phyloP scores from a whole-genome alignment of 2,888 invertebrate genomes.

The Hemaris fuciformis region DNA sequence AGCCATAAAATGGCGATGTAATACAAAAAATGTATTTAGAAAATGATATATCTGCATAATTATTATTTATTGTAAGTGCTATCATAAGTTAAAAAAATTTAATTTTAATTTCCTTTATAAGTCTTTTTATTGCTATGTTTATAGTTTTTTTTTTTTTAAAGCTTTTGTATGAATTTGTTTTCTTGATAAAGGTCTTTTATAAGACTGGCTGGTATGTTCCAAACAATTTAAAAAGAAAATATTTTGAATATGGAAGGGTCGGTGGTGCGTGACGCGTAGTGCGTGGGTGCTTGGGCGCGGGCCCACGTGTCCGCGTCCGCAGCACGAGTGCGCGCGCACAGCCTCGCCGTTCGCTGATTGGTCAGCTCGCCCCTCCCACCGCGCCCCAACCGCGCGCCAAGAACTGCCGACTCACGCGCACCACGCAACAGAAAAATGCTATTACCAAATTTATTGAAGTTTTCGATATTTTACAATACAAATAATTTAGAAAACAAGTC shows the following conservation, averaged over 20 bases:
- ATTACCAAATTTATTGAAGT: conserved; percentile 7
- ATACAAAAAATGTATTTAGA: background rate
- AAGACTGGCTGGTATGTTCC: background rate
- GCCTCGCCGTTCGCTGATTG: conserved; percentile 57
- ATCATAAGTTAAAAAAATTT: background rate
- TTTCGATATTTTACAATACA: conserved; percentile 2
- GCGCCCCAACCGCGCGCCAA: conserved; percentile 37
- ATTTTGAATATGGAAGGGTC: background rate
- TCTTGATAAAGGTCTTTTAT: background rate
- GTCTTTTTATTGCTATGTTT: too few relatives aligned
- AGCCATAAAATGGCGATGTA: background rate
- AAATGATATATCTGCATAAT: background rate
- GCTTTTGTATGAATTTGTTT: background rate
- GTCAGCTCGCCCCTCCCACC: conserved; percentile 68
- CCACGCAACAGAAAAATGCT: conserved; percentile 10
- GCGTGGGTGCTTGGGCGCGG: conserved; percentile 35
- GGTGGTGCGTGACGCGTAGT: conserved; percentile 23
- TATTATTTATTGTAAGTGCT: background rate
- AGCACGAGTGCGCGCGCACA: conserved; percentile 43
- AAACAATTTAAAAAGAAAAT: background rate
- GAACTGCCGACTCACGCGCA: conserved; percentile 55
- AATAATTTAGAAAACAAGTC: too few relatives aligned
- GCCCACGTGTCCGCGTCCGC: conserved; percentile 54
- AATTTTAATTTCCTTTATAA: too few relatives aligned
- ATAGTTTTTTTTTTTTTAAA: too few relatives aligned